These are phyloP conservation scores for Dicentrarchus labrax DNA, from an alignment of 2,113 vertebrate genomes.

Conservation along the genomic window DNA sequence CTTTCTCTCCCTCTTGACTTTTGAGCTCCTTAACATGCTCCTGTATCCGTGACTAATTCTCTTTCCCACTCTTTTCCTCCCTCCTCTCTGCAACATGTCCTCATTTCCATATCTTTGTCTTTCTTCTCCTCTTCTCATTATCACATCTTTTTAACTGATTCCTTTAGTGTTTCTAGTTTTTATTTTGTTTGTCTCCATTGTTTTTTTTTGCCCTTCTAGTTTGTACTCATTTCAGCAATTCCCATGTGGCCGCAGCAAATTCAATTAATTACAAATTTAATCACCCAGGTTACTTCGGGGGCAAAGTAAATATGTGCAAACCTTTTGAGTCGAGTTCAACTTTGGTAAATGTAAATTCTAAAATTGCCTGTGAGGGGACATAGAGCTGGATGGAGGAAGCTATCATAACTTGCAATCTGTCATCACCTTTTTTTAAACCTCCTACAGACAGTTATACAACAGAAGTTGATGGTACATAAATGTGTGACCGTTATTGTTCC, in stretches of 20 bases:
- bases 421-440: too few species aligned
- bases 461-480: background rate
- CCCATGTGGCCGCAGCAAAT: too few species aligned
- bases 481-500: background rate
- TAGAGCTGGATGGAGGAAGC: too few species aligned
- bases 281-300: too few species aligned
- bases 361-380: too few species aligned
- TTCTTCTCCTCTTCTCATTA: background rate
- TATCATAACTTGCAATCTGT: too few species aligned
- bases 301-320: too few species aligned
- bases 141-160: slow-evolving; percentile 1
- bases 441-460: too few species aligned
- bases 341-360: too few species aligned
- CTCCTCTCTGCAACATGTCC: slow-evolving; percentile 15
- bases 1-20: slow-evolving; percentile 22
- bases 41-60: slow-evolving; percentile 52
- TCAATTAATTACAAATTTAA: background rate
- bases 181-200: background rate
- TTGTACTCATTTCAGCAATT: background rate
- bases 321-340: too few species aligned
- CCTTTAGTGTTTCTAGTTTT: background rate
- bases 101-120: slow-evolving; percentile 35
- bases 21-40: slow-evolving; percentile 40
- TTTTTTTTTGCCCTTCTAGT: slow-evolving; percentile 6
- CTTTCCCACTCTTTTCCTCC: slow-evolving; percentile 22